Conservation (phyloP, 1,140 invertebrate genomes). For the Ips typographus region DNA sequence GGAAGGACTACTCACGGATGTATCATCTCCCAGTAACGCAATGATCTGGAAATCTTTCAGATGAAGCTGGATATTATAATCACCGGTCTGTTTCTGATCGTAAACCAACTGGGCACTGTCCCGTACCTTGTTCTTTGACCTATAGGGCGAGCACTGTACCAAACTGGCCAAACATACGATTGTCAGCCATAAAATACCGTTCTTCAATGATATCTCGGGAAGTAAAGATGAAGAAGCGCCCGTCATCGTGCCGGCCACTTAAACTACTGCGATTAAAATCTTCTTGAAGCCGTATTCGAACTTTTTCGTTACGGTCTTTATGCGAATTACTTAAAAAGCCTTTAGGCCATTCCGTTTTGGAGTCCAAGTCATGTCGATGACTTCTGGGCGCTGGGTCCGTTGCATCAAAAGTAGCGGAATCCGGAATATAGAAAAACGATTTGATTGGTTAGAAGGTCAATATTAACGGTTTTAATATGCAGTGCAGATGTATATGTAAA, state of each 20-base stretch:
- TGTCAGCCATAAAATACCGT: background rate
- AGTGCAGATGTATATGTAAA: too few species aligned
- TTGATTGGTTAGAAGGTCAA: background rate
- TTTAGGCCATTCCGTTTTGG: background rate
- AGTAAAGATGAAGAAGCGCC: constrained; percentile 2
- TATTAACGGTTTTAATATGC: background rate
- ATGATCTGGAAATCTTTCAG: constrained; percentile 75
- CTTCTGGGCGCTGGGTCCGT: constrained; percentile 5
- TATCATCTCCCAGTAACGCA: constrained; percentile 62
- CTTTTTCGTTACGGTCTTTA: constrained; percentile 9
- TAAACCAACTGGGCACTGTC: constrained; percentile 49
- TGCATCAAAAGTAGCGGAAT: background rate
- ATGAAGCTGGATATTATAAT: constrained; percentile 75
- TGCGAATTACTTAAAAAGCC: background rate
- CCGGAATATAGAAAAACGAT: constrained; percentile 5
- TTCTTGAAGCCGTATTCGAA: constrained; percentile 5
- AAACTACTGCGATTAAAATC: constrained; percentile 19
- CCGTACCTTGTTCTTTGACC: constrained; percentile 27
- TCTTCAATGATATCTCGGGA: background rate
- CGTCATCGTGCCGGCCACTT: background rate
- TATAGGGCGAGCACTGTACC: constrained; percentile 9
- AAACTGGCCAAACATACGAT: background rate
- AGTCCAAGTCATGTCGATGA: constrained; percentile 23
- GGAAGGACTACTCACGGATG: constrained; percentile 53
- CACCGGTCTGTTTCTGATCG: constrained; percentile 75